Percentiles rank a stretch among this genome's conserved stretches.
These are phyloP conservation scores for Myotis findleyi DNA, from an alignment of 2,797 vertebrate species.

Conservation along the genomic window DNA sequence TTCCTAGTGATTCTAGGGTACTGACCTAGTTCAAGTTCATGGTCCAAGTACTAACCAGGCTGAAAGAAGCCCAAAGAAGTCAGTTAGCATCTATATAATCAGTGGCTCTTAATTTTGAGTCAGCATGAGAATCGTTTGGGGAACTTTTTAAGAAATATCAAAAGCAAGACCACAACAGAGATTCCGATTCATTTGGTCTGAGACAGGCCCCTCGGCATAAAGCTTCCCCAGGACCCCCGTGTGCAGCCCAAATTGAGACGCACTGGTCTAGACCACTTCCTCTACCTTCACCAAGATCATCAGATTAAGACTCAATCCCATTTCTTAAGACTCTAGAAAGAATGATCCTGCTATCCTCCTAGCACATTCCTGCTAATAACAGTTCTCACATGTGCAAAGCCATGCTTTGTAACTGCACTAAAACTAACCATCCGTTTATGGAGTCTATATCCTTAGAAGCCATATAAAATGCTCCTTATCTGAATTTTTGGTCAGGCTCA, in stretches of 20 bases:
- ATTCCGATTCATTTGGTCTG: not conserved
- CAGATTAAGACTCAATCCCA: not conserved
- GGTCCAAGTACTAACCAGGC: not conserved
- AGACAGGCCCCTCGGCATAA: not conserved
- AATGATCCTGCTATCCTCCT: not conserved
- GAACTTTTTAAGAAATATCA: not conserved
- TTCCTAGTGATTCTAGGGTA: not conserved
- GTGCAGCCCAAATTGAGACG: not conserved
- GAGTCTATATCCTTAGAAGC: not conserved
- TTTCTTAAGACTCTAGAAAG: not conserved
- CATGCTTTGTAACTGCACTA: not conserved
- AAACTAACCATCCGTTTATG: not conserved
- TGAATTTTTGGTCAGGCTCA: not conserved
- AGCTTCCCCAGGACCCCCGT: not conserved
- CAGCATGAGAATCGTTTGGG: not conserved
- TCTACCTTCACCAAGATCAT: not conserved
- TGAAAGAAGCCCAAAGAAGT: not conserved
- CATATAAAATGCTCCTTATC: not conserved
- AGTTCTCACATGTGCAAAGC: not conserved
- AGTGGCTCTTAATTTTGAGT: not conserved
- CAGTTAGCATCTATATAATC: not conserved
- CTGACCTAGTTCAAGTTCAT: not conserved
- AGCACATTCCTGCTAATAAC: not conserved
- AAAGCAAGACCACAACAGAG: not conserved
- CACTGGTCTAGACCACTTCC: not conserved